Base-by-base conservation (phyloP, 2,113 vertebrate genomes). In the Oceanites oceanicus region DNA sequence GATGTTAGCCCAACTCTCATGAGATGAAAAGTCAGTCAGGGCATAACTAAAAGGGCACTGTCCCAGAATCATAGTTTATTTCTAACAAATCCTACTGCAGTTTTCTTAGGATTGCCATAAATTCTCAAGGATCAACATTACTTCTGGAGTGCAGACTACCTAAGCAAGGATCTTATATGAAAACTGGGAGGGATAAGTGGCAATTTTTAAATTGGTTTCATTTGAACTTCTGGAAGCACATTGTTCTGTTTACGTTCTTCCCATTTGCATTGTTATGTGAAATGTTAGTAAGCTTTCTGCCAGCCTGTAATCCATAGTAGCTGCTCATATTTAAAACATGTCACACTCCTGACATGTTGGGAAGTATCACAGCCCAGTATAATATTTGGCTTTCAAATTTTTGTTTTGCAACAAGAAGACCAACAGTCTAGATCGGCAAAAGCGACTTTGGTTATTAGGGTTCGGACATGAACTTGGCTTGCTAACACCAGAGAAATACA, bases 381-480 rank as follows among this genome's bases (percentile, higher is more conserved):
- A 97, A 98, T 97, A 97, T 97, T 97, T 97, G 83, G 73, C 85
- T 97, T 97, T 97, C 78, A 86, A 88, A 95, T 96, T 98, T 96
- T 97, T 97, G 70, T 96, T 97, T 95, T 96, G 81, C 91, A 98
- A 96, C 83, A 96, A 95, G 94, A 97, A 83, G 62, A 96, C 95
- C 95, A 96, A 92, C 83, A 95, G 96, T 94, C 91, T 96, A 88
- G 40, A 97, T 97, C n/a, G 2, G 97, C 96, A 96, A 97, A 97
- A 95, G 93, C 34, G 13, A 94, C 94, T 84, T 97, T 45, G 84
- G 79, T 86, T 96, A 90, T 96, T 98, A 97, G 81, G 97, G 86
- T 72, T 96, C 13, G 49, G 94, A 98, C 95, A 95, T 96, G 97
- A 97, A 97, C 86, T 92, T 91, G 95, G 93, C 91, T 92, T 95